Percentiles rank a stretch among this genome's conserved stretches.
These are phyloP conservation scores for Drosophila burlai DNA, from an alignment of 1,140 invertebrate genomes.

Conservation along the genomic window DNA sequence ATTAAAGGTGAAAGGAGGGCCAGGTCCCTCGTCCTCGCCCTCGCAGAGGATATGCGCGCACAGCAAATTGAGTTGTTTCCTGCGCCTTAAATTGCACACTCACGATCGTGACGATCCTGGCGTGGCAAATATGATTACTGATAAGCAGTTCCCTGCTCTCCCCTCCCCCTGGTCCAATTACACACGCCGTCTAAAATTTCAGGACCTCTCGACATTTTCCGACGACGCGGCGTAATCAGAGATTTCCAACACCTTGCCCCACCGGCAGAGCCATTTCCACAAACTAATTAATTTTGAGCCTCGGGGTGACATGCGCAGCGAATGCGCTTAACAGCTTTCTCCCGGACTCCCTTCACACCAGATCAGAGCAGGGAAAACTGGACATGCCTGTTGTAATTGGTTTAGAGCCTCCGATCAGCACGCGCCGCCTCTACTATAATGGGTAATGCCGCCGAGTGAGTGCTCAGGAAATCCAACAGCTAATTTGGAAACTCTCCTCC, in stretches of 20 bases:
- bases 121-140: conserved; percentile 80
- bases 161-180: conserved; percentile 55
- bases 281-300: conserved; percentile 68
- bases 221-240: conserved; percentile 57
- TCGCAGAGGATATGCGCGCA: conserved; percentile 62
- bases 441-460: conserved; percentile 14
- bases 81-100: conserved; percentile 71
- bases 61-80: conserved; percentile 77
- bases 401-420: conserved; percentile 48
- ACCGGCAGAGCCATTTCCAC: conserved; percentile 11
- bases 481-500: conserved; percentile 10
- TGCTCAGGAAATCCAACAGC: conserved; percentile 4
- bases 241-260: conserved; percentile 81
- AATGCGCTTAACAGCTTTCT: conserved; percentile 80
- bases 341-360: conserved; percentile 22
- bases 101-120: conserved; percentile 41
- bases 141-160: conserved; percentile 48
- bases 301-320: conserved; percentile 61
- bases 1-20: conserved; percentile 22
- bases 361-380: conserved; percentile 4
- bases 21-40: conserved; percentile 3
- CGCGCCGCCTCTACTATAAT: conserved; percentile 21
- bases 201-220: conserved; percentile 1
- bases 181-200: conserved; percentile 69
- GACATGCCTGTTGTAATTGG: conserved; percentile 74